phyloP scores from a whole-genome alignment of 2,113 vertebrate genomes.

The Solenodon paradoxus region DNA sequence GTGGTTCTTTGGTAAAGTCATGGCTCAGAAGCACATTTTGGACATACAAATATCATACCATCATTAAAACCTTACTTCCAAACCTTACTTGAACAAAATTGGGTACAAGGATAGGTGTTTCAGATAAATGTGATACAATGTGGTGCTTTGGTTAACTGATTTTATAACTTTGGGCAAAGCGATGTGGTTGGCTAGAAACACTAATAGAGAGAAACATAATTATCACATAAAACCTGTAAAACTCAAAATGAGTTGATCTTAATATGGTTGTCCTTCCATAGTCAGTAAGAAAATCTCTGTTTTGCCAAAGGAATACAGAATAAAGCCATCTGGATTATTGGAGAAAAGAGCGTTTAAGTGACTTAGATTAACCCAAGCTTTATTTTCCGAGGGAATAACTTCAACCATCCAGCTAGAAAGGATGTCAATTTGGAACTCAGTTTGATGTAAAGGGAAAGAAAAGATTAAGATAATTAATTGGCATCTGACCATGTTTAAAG shows the following conservation, averaged over 20 bases:
- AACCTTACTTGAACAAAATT: conserved; percentile 18
- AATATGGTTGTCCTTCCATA: conserved; percentile 56
- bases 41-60: not conserved
- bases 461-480: conserved; percentile 77
- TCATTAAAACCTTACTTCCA: not conserved
- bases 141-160: conserved; percentile 28
- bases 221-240: conserved; percentile 71
- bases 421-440: conserved; percentile 72
- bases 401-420: conserved; percentile 61
- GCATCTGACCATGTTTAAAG: conserved; percentile 72
- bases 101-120: not conserved
- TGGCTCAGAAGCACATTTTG: too few relatives aligned
- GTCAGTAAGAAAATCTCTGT: conserved; percentile 42
- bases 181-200: conserved; percentile 64
- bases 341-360: conserved; percentile 62
- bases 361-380: conserved; percentile 59
- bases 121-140: conserved; percentile 13
- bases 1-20: not conserved
- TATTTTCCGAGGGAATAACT: conserved; percentile 68
- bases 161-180: conserved; percentile 53
- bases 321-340: conserved; percentile 71
- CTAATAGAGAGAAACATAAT: conserved; percentile 62
- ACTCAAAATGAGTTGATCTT: conserved; percentile 59
- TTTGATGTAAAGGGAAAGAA: conserved; percentile 64
- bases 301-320: conserved; percentile 60